Evolutionary conservation across 2,113 vertebrate species (phyloP).

Genomic region (Sigmodon hispidus): DNA sequence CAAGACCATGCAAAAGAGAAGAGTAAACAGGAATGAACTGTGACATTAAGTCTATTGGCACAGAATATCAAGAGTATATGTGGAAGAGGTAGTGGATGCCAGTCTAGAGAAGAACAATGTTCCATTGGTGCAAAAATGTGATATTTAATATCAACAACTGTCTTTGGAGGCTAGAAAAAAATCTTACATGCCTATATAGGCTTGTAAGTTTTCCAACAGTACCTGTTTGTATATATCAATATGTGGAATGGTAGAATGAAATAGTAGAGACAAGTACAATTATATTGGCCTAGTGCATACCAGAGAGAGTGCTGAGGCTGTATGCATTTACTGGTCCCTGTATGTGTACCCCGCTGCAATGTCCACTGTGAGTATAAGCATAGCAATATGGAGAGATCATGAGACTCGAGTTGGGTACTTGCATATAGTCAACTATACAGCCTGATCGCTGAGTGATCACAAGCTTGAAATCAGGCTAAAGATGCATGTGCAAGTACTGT

Average conservation of each 20-base stretch:
- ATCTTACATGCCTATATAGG: neutral
- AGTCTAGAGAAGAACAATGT: neutral
- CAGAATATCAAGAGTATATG: neutral
- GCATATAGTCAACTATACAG: neutral
- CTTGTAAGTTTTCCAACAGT: neutral
- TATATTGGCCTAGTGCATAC: neutral
- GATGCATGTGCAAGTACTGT: fast-evolving
- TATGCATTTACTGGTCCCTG: neutral
- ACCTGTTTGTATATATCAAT: neutral
- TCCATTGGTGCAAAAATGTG: neutral
- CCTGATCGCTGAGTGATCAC: neutral
- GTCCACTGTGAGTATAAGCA: neutral
- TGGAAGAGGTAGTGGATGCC: too few relatives aligned
- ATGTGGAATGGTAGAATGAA: too few relatives aligned
- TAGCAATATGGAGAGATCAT: too few relatives aligned
- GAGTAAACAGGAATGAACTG: neutral
- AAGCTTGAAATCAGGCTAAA: neutral
- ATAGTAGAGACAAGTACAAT: too few relatives aligned
- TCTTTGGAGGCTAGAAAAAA: neutral
- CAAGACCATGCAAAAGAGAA: neutral
- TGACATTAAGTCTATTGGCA: neutral
- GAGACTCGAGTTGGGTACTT: too few relatives aligned
- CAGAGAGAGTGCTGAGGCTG: neutral
- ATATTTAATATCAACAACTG: neutral
- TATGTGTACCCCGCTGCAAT: neutral